phyloP scores from a whole-genome alignment of 2,888 invertebrate genomes.

The Brachyopa scutellaris region DNA sequence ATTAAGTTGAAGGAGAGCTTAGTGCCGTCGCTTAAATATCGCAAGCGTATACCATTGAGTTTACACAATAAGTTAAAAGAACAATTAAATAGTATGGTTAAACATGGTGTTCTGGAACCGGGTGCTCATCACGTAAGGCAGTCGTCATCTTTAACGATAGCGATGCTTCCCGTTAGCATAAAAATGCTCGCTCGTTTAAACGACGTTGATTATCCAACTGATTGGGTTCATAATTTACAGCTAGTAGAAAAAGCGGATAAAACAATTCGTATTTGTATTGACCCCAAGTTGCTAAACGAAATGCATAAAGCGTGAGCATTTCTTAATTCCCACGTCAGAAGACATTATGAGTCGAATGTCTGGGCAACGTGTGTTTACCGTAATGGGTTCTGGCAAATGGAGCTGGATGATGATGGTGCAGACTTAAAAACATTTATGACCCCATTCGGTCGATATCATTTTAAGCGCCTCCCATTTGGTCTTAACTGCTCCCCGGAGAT shows the following conservation, averaged over 20 bases:
- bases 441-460: conserved; percentile 50
- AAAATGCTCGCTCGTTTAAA: too few relatives aligned
- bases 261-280: conserved; percentile 64
- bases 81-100: conserved; percentile 26
- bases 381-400: conserved; percentile 66
- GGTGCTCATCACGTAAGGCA: too few relatives aligned
- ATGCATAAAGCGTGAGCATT: too few relatives aligned
- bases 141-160: too few relatives aligned
- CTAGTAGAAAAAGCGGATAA: conserved; percentile 18
- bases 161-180: too few relatives aligned
- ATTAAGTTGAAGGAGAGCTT: too few relatives aligned
- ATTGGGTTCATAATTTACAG: conserved; percentile 56
- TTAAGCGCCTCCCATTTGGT: conserved; percentile 12
- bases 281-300: conserved; percentile 73
- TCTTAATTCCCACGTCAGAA: conserved; percentile 74
- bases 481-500: conserved; percentile 76
- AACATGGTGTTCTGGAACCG: conserved; percentile 31
- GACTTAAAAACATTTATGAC: conserved; percentile 73
- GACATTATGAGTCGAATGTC: conserved; percentile 55
- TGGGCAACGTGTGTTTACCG: neutral
- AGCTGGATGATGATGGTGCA: conserved; percentile 66
- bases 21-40: too few relatives aligned
- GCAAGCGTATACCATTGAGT: too few relatives aligned
- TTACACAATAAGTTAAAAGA: neutral
- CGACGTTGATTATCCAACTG: conserved; percentile 53